phyloP scores from a whole-genome alignment of 2,797 vertebrate genomes.

The Poeciliopsis presidionis region DNA sequence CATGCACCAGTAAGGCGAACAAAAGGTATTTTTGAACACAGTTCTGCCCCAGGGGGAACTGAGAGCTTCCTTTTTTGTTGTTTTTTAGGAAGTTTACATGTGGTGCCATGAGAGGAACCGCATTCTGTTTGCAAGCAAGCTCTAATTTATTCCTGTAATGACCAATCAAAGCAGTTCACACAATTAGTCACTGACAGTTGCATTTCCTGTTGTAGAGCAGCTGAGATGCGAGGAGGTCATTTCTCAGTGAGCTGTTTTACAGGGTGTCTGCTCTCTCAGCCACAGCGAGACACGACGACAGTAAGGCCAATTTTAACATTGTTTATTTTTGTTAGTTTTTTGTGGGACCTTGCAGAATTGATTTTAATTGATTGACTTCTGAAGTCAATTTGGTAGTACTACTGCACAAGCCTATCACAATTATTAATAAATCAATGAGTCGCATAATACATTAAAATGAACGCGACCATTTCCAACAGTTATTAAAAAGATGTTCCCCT shows the following conservation, averaged over 20 bases:
- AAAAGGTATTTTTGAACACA: constrained; percentile 62
- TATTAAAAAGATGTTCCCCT: no score
- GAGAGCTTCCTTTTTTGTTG: constrained; percentile 41
- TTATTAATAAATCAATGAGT: no score
- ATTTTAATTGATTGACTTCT: not conserved
- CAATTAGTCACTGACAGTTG: constrained; percentile 44
- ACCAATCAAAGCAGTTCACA: constrained; percentile 25
- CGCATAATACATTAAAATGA: not conserved
- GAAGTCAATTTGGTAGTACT: not conserved
- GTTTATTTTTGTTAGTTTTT: not conserved
- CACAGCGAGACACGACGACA: not conserved
- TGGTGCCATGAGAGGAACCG: constrained; percentile 48
- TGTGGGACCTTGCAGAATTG: not conserved
- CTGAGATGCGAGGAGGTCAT: not conserved
- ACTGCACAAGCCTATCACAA: no score
- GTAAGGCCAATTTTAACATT: not conserved
- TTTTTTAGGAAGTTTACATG: constrained; percentile 56
- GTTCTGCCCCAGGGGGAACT: constrained; percentile 46
- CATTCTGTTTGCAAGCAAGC: constrained; percentile 46
- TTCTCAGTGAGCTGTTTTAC: not conserved
- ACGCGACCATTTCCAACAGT: no score
- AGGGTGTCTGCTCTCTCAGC: not conserved
- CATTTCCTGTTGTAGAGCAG: constrained; percentile 36
- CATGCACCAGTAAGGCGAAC: constrained; percentile 59
- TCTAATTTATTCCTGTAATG: constrained; percentile 56